phyloP scores from a whole-genome alignment of 2,888 invertebrate species.

The Anagyrus pseudococci region DNA sequence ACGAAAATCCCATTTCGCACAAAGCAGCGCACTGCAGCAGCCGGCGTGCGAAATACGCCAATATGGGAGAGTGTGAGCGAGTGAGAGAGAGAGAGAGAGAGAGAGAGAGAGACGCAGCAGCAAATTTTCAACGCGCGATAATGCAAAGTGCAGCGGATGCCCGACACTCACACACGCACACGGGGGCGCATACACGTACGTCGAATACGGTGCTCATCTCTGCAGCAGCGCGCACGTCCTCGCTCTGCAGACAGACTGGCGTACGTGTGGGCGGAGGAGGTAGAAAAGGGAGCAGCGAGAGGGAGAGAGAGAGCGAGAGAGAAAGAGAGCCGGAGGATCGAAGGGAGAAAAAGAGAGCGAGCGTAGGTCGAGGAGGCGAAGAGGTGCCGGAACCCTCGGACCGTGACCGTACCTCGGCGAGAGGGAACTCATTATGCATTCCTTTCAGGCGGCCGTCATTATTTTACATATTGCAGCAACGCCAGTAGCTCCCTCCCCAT shows the following conservation, averaged over 20 bases:
- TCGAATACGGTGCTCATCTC: neutral
- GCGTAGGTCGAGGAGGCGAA: neutral
- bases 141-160: conserved; percentile 23
- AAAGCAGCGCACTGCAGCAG: no score
- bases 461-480: conserved; percentile 48
- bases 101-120: neutral
- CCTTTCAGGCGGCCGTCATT: conserved; percentile 57
- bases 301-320: neutral
- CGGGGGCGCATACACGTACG: neutral
- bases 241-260: neutral
- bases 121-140: conserved; percentile 29
- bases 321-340: neutral
- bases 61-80: no score
- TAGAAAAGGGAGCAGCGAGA: neutral
- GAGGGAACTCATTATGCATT: conserved; percentile 52
- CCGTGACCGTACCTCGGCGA: conserved; percentile 2
- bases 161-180: neutral
- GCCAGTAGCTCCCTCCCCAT: conserved; percentile 37
- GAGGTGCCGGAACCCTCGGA: conserved; percentile 17
- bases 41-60: no score
- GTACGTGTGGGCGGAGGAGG: conserved; percentile 8
- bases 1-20: no score
- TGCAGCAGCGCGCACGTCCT: neutral
- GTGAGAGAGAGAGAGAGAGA: neutral
- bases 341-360: conserved; percentile 1